Evolutionary conservation across 92 coral and sea anemone species (phyloP), one percentile per base, ranked within the genome.

Genomic region (Blastomussa wellsi): DNA sequence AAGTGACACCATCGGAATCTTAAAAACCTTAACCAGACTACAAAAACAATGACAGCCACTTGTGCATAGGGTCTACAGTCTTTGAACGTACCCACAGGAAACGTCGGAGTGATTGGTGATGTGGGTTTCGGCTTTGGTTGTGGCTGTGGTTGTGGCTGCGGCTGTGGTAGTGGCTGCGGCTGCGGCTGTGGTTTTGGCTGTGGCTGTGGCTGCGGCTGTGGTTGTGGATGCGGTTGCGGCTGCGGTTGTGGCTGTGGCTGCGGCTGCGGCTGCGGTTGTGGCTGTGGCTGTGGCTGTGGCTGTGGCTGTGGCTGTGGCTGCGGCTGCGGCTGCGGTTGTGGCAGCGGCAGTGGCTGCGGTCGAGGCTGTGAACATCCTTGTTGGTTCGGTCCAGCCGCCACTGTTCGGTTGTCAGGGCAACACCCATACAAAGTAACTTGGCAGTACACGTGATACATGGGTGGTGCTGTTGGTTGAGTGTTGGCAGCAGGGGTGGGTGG

Each of bases 361-460:
- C 3, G 60, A 53, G 60, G 60, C 2, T 53, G 79, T 49, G 86
- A 79, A 59, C 98, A 96, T 22, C 98, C 98, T 17, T 92, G 88
- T 37, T 92, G 84, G 38, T 92, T 91, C 0, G 98, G 95, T 5
- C 98, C 98, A 57, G 82, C 73, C 4, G 98, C 98, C 19, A 86
- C 75, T 12, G 92, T 96, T 70, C 55, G 79, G 67, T 92, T 92
- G 86, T 96, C 98, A 38, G 98, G 98, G 68, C 98, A 96, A 42
- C 98, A 96, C 44, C 94, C 98, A 85, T 90, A 85, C 24, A 87
- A 55, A 3, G 94, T 91, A 28, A 88, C 93, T 33, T 79, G 37
- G 60, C 99, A 97, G 76, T 86, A 79, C 31, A 89, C 81, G 17
- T 92, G 79, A 84, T 87, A 65, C 39, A 82, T 85, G 24, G 86